Base-by-base conservation (phyloP, 1,140 invertebrate genomes). In the Meloidogyne floridensis region DNA sequence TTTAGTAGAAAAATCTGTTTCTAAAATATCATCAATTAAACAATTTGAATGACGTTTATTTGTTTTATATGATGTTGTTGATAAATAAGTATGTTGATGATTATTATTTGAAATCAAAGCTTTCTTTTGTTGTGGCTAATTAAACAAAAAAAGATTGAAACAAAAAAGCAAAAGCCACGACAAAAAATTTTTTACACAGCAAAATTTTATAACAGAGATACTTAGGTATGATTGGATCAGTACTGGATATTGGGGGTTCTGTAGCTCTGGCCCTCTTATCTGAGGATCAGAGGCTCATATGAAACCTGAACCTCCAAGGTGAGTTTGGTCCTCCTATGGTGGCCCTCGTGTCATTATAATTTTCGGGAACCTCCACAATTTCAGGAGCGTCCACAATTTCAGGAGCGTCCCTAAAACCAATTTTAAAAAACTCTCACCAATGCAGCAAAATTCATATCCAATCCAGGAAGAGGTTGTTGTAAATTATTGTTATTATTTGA, bases 371-470 rank as follows among this genome's bases (percentile, higher is more conserved):
- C n/a, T n/a, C n/a, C n/a, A n/a, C n/a, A n/a, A n/a, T n/a, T n/a
- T n/a, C n/a, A n/a, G n/a, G n/a, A n/a, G n/a, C n/a, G n/a, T n/a
- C n/a, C n/a, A n/a, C n/a, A n/a, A n/a, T n/a, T n/a, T n/a, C n/a
- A n/a, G n/a, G n/a, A n/a, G n/a, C n/a, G n/a, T n/a, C n/a, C n/a
- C n/a, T n/a, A n/a, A n/a, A n/a, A n/a, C n/a, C n/a, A n/a, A n/a
- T n/a, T n/a, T n/a, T n/a, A n/a, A n/a, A n/a, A n/a, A n/a, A n/a
- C n/a, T n/a, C n/a, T n/a, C 59, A 76, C 71, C 9, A 69, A 13
- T n/a, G 73, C 72, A 18, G n/a, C 59, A 72, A 76, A 75, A 70
- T 71, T 75, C 42, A 73, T 84, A 56, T 20, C 53, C 70, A 75
- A 74, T 20, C 65, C 54, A 71, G 77, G 10, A 15, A 71, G 32